phyloP scores from a whole-genome alignment of 2,888 invertebrate species.

The Amblyjoppa proteus region DNA sequence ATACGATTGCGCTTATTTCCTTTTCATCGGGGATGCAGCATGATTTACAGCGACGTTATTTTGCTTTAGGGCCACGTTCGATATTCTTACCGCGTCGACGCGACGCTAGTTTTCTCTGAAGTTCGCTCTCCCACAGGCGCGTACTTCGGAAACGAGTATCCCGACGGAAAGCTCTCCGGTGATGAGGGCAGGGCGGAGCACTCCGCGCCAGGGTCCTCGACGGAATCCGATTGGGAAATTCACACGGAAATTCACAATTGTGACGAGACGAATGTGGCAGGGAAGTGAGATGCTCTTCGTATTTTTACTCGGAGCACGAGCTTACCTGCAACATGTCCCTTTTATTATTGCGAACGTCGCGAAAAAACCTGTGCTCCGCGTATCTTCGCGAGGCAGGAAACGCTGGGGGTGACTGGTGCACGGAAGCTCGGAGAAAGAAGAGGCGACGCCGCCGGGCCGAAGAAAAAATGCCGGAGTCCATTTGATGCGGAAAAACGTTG shows the following conservation, averaged over 20 bases:
- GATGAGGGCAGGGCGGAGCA: neutral
- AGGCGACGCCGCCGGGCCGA: neutral
- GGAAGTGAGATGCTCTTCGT: neutral
- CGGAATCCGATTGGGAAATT: conserved; percentile 42
- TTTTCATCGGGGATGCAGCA: conserved; percentile 29
- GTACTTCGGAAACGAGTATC: conserved; percentile 9
- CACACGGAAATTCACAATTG: conserved; percentile 5
- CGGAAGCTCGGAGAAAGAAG: neutral
- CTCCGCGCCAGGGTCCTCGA: conserved; percentile 16
- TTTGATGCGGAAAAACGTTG: conserved; percentile 12
- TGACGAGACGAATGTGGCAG: neutral
- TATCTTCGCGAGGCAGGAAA: conserved; percentile 10
- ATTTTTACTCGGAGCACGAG: neutral
- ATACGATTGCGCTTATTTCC: neutral
- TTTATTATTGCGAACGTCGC: conserved; percentile 6
- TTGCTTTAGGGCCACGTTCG: conserved; percentile 50
- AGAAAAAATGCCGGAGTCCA: conserved; percentile 20
- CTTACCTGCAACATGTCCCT: neutral
- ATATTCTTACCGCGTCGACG: conserved; percentile 53
- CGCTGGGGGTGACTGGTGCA: neutral
- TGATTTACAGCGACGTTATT: conserved; percentile 58
- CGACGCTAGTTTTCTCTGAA: conserved; percentile 1
- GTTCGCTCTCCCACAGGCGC: neutral
- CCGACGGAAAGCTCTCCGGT: conserved; percentile 7
- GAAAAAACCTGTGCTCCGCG: neutral